Percentiles rank a stretch among this genome's conserved stretches.
These are phyloP conservation scores for Pegoplata infirma DNA, from an alignment of 2,888 invertebrate genomes.

Conservation along the genomic window DNA sequence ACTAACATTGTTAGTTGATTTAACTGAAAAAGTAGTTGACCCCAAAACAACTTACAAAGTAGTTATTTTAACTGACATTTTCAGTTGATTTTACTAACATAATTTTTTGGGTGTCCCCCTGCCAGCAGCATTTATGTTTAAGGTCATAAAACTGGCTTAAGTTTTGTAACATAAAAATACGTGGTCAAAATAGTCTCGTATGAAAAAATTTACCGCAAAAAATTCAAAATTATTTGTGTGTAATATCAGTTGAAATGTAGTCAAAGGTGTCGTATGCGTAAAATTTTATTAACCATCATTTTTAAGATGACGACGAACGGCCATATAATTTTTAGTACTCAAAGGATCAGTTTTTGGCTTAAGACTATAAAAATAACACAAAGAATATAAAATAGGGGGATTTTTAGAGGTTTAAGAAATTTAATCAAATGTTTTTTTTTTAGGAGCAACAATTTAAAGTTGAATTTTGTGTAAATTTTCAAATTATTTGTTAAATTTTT, in stretches of 20 bases:
- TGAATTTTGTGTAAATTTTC: too few relatives aligned
- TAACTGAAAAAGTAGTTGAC: too few relatives aligned
- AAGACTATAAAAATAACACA: background rate
- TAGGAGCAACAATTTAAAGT: background rate
- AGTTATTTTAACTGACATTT: too few relatives aligned
- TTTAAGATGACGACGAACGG: background rate
- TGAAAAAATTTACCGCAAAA: background rate
- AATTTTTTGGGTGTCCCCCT: too few relatives aligned
- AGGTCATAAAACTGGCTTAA: conserved; percentile 25
- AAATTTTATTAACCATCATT: conserved; percentile 1
- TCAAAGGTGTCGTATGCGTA: conserved; percentile 9
- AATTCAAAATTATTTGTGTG: background rate
- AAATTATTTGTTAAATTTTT: too few relatives aligned
- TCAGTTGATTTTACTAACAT: too few relatives aligned
- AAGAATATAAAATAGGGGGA: background rate
- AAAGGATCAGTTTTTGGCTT: background rate
- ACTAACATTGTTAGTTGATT: too few relatives aligned
- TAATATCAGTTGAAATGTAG: background rate
- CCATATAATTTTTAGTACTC: background rate
- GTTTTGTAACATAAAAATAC: background rate
- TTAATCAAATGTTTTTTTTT: background rate
- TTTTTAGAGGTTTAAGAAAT: background rate
- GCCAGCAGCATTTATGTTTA: background rate
- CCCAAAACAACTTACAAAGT: too few relatives aligned
- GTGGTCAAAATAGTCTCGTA: conserved; percentile 4